phyloP scores from a whole-genome alignment of 2,113 vertebrate species.

The Corythornis madagascariensis region DNA sequence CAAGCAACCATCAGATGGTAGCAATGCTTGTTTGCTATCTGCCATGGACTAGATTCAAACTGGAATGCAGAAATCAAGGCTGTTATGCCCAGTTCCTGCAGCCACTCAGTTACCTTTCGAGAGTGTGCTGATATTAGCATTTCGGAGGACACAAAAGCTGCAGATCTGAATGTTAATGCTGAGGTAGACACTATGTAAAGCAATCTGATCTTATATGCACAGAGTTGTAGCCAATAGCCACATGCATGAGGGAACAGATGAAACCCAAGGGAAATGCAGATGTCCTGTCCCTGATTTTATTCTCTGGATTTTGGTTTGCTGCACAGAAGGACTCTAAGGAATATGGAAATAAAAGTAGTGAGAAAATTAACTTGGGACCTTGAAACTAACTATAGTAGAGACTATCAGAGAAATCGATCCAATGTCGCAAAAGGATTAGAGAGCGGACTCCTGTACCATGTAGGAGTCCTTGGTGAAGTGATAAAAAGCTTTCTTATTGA shows the following conservation, averaged over 20 bases:
- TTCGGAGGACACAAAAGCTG: not conserved
- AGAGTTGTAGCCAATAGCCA: slow-evolving; percentile 50
- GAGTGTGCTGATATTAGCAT: not conserved
- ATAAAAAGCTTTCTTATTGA: slow-evolving; percentile 23
- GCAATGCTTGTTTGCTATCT: slow-evolving; percentile 68
- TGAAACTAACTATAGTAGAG: slow-evolving; percentile 14
- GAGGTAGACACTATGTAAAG: slow-evolving; percentile 59
- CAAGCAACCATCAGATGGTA: slow-evolving; percentile 69
- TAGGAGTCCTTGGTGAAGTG: slow-evolving; percentile 17
- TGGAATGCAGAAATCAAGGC: slow-evolving; percentile 2
- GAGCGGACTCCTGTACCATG: not conserved
- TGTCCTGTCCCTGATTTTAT: slow-evolving; percentile 41
- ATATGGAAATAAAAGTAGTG: not conserved
- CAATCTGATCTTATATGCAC: slow-evolving; percentile 56
- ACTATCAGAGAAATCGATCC: not conserved
- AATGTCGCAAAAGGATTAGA: not conserved
- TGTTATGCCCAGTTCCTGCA: not conserved
- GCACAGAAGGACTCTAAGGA: not conserved
- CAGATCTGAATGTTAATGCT: slow-evolving; percentile 16
- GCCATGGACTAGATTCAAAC: slow-evolving; percentile 13
- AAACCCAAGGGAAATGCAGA: slow-evolving; percentile 60
- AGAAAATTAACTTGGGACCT: slow-evolving; percentile 50
- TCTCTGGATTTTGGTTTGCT: slow-evolving; percentile 26
- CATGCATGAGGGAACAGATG: slow-evolving; percentile 66
- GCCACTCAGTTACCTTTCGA: not conserved